These are phyloP conservation scores for Meghimatium bilineatum DNA, from an alignment of 2,888 invertebrate species.

Conservation along the genomic window DNA sequence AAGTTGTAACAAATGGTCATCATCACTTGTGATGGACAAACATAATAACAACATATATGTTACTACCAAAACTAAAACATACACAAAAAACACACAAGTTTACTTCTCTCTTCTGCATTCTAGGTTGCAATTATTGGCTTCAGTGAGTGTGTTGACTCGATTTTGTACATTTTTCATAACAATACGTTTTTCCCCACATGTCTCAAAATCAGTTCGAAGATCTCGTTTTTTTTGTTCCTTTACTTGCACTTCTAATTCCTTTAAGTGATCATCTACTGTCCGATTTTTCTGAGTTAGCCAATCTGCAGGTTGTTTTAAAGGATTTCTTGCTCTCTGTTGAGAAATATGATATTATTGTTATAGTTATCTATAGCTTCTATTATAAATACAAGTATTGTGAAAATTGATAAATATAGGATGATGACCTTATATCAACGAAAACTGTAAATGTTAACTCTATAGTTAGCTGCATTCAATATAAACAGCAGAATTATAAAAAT, in stretches of 20 bases:
- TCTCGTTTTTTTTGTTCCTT: slow-evolving; percentile 70
- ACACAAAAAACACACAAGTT: not conserved
- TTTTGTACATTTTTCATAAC: slow-evolving; percentile 69
- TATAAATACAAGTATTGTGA: no score
- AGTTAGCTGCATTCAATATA: no score
- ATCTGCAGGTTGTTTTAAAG: slow-evolving; percentile 72
- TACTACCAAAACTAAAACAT: not conserved
- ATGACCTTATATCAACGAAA: no score
- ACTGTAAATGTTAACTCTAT: no score
- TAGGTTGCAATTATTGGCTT: slow-evolving; percentile 68
- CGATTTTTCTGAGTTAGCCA: slow-evolving; percentile 71
- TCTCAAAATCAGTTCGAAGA: slow-evolving; percentile 75
- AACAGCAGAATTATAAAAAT: no score
- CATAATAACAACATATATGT: no score
- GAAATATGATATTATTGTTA: no score
- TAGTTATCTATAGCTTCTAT: no score
- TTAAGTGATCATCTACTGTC: slow-evolving; percentile 68
- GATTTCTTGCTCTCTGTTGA: slow-evolving; percentile 69
- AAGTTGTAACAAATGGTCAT: no score
- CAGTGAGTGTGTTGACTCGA: slow-evolving; percentile 65
- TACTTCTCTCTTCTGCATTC: slow-evolving; percentile 75
- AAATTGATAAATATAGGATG: no score
- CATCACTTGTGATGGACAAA: no score
- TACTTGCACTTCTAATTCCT: slow-evolving; percentile 64
- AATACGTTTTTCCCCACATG: slow-evolving; percentile 71